A percentile compares a stretch with the other conserved stretches of the same genome.
phyloP scores from a whole-genome alignment of 2,888 invertebrate genomes.

The Ganaspis brasiliensis region DNA sequence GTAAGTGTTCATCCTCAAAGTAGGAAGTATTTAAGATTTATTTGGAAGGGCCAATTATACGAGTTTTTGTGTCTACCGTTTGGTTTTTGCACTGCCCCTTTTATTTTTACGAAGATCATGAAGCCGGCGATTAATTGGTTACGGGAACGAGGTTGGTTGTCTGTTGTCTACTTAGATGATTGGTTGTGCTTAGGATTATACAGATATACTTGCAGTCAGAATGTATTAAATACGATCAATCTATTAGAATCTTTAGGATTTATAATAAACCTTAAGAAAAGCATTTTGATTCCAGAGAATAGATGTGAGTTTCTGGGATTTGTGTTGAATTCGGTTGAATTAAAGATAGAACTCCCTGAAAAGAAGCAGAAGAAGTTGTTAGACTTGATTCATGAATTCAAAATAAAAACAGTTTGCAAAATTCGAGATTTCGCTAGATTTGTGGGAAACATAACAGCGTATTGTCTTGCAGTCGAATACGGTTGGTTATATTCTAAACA shows the following conservation, averaged over 20 bases:
- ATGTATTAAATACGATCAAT: background rate
- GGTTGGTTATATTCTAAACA: slow-evolving; percentile 28
- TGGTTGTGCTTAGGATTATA: background rate
- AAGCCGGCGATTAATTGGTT: background rate
- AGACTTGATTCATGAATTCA: background rate
- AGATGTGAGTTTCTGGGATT: background rate
- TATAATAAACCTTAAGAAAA: background rate
- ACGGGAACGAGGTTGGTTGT: background rate
- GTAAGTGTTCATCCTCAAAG: background rate
- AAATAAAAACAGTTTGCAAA: background rate
- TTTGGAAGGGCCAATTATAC: background rate
- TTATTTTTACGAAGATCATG: background rate
- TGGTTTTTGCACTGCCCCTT: background rate
- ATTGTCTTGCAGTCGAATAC: background rate
- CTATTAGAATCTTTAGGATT: background rate
- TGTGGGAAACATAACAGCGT: slow-evolving; percentile 35
- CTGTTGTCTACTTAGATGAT: background rate
- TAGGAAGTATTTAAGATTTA: background rate
- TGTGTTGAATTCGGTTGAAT: background rate
- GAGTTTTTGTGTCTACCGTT: slow-evolving; percentile 1
- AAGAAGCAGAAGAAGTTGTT: background rate
- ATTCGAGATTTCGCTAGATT: slow-evolving; percentile 40
- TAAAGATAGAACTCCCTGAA: background rate
- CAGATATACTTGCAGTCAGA: background rate
- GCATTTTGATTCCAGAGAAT: background rate